Evolutionary conservation across 2,888 invertebrate species (phyloP).

Genomic region (Noctua janthe): DNA sequence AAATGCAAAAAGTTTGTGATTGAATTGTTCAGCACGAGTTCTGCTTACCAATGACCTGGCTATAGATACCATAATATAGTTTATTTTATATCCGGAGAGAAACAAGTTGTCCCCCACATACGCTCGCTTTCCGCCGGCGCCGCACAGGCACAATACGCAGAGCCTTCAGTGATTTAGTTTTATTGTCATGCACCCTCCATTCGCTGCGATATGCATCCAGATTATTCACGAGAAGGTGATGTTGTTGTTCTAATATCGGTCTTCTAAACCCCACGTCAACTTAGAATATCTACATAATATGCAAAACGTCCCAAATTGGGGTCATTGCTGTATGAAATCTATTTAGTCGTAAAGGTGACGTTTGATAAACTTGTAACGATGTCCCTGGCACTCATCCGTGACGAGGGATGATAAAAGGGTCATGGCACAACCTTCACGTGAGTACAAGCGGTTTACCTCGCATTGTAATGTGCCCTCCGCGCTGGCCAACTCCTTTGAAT

Average conservation of each 20-base stretch:
- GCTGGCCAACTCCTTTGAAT: constrained; percentile 81
- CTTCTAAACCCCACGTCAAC: constrained; percentile 16
- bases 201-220: constrained; percentile 75
- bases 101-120: constrained; percentile 87
- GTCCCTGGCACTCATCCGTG: constrained; percentile 76
- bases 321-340: constrained; percentile 68
- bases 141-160: constrained; percentile 85
- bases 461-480: constrained; percentile 79
- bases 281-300: constrained; percentile 43
- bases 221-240: constrained; percentile 81
- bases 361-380: constrained; percentile 75
- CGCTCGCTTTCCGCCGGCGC: constrained; percentile 89
- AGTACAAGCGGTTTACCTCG: constrained; percentile 81
- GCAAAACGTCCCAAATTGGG: constrained; percentile 63
- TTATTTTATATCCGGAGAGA: constrained; percentile 86
- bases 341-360: constrained; percentile 68
- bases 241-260: constrained; percentile 65
- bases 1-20: constrained; percentile 67
- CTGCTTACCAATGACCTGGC: constrained; percentile 67
- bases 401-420: constrained; percentile 81
- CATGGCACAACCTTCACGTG: constrained; percentile 82
- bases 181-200: constrained; percentile 89
- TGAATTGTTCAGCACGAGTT: constrained; percentile 61
- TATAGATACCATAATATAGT: constrained; percentile 76
- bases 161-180: constrained; percentile 89